Evolutionary conservation across 2,797 vertebrate species (phyloP), one percentile per base, ranked within the genome.

Genomic region (Gastrophryne carolinensis): DNA sequence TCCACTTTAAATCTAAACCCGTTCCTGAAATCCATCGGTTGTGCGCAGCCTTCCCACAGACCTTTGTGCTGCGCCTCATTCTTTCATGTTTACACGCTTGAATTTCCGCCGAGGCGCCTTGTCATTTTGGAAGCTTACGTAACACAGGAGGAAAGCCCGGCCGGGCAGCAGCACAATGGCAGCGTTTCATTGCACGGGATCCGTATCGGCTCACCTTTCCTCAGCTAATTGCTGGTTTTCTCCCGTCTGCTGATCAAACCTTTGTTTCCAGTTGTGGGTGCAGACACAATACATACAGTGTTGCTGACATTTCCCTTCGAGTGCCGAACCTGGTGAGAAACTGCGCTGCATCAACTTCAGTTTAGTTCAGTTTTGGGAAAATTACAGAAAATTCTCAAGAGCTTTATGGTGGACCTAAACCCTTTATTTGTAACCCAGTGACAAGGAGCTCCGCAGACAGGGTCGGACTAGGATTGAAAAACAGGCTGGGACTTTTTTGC

Each of bases 231-330:
- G 15, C 52, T 11, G 21, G 19, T 49, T 49, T 35, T 8, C n/a
- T 47, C 41, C 66, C 32, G n/a, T 32, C n/a, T 13, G 5, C 17
- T 53, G n/a, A 41, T 30, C 23, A 35, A 17, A 23, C 15, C 30
- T 39, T 60, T 49, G 26, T 35, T 60, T 53, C 47, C 44, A 23
- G 30, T 19, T 34, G 13, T 61, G 23, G 24, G 7, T 49, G n/a
- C 13, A 19, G 26, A 72, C 41, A 47, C 47, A 52, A 15, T 50
- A 35, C 29, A 17, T 66, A 26, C 13, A 24, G 53, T 30, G 27
- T 29, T 47, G 21, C 52, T 63, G 60, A 41, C 49, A 60, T 30
- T 47, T 35, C 24, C 52, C 7, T 65, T 64, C 30, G 47, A 66
- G 50, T 19, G 26, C 21, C 7, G 34, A 53, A 32, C 52, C 54